Conservation (phyloP, 1,140 invertebrate genomes). For the Helicoverpa armigera region DNA sequence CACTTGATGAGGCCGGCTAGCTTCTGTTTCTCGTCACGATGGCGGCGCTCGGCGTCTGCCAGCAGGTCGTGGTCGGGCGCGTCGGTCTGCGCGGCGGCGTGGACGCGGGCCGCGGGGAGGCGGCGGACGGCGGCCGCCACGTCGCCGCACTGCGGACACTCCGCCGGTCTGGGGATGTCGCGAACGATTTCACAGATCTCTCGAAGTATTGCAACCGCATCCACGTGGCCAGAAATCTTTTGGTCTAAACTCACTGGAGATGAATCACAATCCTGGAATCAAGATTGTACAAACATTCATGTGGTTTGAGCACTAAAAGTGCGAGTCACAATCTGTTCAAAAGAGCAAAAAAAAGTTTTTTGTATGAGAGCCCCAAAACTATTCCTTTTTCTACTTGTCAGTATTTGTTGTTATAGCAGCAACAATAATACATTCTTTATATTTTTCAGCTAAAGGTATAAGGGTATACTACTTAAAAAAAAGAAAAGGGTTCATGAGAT, state of each 20-base stretch:
- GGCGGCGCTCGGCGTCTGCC: slow-evolving; percentile 46
- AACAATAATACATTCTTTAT: too few species aligned
- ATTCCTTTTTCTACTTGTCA: too few species aligned
- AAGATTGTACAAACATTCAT: neutral
- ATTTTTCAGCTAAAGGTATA: too few species aligned
- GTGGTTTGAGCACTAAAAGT: too few species aligned
- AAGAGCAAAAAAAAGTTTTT: too few species aligned
- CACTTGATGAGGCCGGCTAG: slow-evolving; percentile 66
- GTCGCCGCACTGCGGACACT: slow-evolving; percentile 49
- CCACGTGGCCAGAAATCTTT: slow-evolving; percentile 47
- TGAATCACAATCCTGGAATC: slow-evolving; percentile 63
- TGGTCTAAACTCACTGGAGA: slow-evolving; percentile 58
- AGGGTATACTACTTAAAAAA: too few species aligned
- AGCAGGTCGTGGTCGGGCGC: slow-evolving; percentile 35
- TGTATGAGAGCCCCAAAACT: too few species aligned
- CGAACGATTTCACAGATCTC: slow-evolving; percentile 45
- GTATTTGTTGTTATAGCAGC: too few species aligned
- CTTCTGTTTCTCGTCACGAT: slow-evolving; percentile 65
- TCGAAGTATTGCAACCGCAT: slow-evolving; percentile 49
- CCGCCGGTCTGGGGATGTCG: neutral
- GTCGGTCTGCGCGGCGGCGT: slow-evolving; percentile 49
- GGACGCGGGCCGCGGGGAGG: slow-evolving; percentile 6
- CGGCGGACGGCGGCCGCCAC: slow-evolving; percentile 25
- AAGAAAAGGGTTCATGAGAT: too few species aligned
- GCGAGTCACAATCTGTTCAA: too few species aligned